These are phyloP conservation scores for Plebejus melissa DNA, from an alignment of 2,888 invertebrate species.

Conservation along the genomic window DNA sequence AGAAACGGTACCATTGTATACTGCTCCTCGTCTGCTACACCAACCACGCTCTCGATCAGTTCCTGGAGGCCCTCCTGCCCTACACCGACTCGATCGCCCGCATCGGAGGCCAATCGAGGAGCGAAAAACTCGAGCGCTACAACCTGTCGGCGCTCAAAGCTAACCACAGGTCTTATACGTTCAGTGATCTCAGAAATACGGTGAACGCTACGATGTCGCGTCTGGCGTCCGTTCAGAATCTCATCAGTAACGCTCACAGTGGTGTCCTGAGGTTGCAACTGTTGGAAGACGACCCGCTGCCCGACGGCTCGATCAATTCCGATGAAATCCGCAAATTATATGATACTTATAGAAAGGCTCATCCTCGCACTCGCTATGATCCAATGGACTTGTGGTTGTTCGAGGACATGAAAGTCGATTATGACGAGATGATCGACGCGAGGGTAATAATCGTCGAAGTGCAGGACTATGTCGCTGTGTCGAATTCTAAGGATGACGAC, in stretches of 20 bases:
- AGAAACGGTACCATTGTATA: slow-evolving; percentile 49
- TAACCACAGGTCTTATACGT: background rate
- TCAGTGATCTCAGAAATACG: background rate
- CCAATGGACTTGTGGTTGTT: slow-evolving; percentile 55
- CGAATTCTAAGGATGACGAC: background rate
- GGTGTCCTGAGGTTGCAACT: background rate
- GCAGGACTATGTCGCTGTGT: background rate
- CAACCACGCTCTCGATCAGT: slow-evolving; percentile 92
- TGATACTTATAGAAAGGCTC: background rate
- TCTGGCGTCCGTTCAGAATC: background rate
- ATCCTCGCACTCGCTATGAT: slow-evolving; percentile 32
- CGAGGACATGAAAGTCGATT: slow-evolving; percentile 40
- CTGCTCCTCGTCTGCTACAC: slow-evolving; percentile 90
- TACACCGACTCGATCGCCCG: slow-evolving; percentile 81
- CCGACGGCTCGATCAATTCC: background rate
- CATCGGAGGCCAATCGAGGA: slow-evolving; percentile 83
- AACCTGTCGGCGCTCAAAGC: slow-evolving; percentile 38
- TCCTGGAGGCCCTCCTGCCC: slow-evolving; percentile 83
- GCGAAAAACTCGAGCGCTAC: slow-evolving; percentile 62
- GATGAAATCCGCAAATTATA: background rate
- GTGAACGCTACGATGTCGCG: background rate
- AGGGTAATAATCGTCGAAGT: background rate
- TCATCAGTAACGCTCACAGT: background rate
- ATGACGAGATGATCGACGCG: slow-evolving; percentile 28
- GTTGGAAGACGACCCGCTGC: background rate